Evolutionary conservation across 2,797 vertebrate species (phyloP).

Genomic region (Prionace glauca): DNA sequence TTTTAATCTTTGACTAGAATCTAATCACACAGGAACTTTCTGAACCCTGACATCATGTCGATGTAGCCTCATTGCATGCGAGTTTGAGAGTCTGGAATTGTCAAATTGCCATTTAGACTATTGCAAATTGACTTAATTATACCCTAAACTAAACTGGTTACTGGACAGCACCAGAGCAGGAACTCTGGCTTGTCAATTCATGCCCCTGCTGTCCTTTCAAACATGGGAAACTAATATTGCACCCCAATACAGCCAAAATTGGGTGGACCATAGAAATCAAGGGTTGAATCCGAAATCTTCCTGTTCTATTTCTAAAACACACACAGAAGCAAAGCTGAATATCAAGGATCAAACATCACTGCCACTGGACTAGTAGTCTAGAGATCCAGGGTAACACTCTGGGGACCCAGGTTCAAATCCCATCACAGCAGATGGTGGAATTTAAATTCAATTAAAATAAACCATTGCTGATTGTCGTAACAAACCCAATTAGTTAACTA

Average conservation of each 20-base stretch:
- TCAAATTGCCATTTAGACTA: background rate
- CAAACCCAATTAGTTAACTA: no score
- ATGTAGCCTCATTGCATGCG: background rate
- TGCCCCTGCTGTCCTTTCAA: background rate
- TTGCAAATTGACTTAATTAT: background rate
- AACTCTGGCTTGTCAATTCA: background rate
- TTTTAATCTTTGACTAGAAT: background rate
- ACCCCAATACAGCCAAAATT: background rate
- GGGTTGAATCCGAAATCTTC: background rate
- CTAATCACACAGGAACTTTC: background rate
- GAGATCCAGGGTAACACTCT: no score
- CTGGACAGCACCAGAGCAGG: background rate
- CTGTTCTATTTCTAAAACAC: background rate
- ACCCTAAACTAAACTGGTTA: background rate
- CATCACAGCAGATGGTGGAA: no score
- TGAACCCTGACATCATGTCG: background rate
- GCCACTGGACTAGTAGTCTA: no score
- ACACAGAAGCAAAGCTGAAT: background rate
- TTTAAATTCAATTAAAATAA: no score
- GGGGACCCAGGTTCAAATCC: no score
- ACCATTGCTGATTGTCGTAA: no score
- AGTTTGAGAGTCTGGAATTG: no score
- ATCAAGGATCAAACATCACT: background rate
- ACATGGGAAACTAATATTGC: background rate
- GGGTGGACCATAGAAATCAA: background rate